Percentiles rank a stretch among this genome's conserved stretches.
These are phyloP conservation scores for Drosophila stalkeri DNA, from an alignment of 2,888 invertebrate genomes.

Conservation along the genomic window DNA sequence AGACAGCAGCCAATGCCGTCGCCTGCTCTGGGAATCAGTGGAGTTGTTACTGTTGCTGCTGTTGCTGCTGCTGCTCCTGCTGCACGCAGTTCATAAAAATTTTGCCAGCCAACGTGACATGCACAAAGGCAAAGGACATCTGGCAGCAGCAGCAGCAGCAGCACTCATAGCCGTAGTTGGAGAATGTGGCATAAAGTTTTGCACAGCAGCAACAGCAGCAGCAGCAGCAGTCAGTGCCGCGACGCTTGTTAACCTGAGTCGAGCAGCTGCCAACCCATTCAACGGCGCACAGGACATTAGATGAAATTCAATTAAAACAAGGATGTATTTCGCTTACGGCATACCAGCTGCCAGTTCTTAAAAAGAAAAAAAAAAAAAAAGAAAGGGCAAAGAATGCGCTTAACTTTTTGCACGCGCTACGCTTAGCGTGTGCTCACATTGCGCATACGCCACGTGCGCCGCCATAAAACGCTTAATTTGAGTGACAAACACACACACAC, in stretches of 20 bases:
- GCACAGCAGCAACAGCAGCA: constrained; percentile 14
- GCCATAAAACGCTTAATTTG: constrained; percentile 73
- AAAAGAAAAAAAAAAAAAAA: neutral
- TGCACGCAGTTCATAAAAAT: constrained; percentile 79
- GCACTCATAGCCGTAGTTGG: constrained; percentile 19
- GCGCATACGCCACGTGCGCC: constrained; percentile 58
- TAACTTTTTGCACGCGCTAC: constrained; percentile 49
- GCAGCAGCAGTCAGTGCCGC: constrained; percentile 9
- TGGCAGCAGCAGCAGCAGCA: constrained; percentile 37
- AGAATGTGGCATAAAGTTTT: constrained; percentile 73
- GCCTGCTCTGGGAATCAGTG: constrained; percentile 40
- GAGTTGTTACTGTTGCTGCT: constrained; percentile 47
- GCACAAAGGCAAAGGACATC: constrained; percentile 76
- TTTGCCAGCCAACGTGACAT: constrained; percentile 77
- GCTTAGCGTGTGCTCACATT: constrained; percentile 44
- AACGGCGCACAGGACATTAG: constrained; percentile 63
- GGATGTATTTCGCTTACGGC: constrained; percentile 69
- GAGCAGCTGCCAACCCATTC: constrained; percentile 22
- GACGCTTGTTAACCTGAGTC: constrained; percentile 72
- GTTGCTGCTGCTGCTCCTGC: constrained; percentile 18
- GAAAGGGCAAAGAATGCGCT: constrained; percentile 48
- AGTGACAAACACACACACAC: constrained; percentile 36
- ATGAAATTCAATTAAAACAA: constrained; percentile 76
- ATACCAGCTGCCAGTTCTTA: constrained; percentile 47
- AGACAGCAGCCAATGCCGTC: constrained; percentile 51